Evolutionary conservation across 1,140 invertebrate genomes (phyloP).

Genomic region (Theocolax elegans): DNA sequence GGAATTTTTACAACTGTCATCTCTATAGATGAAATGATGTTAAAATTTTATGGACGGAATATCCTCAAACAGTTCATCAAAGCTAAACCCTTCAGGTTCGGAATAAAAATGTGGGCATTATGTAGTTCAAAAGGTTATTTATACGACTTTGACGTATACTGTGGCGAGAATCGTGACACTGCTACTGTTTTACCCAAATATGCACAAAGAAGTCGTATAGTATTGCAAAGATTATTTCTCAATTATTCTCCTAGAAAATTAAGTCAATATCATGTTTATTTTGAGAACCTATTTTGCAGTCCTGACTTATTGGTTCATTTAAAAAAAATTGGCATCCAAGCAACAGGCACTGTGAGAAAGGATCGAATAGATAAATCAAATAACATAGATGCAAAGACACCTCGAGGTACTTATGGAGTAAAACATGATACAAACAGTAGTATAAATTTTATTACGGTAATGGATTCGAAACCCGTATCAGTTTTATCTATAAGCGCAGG

Average conservation of each 20-base stretch:
- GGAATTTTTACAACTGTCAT: constrained; percentile 32
- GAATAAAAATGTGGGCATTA: constrained; percentile 30
- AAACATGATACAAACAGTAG: too few species aligned
- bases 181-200: neutral
- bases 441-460: too few species aligned
- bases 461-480: too few species aligned
- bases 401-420: neutral
- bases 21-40: constrained; percentile 38
- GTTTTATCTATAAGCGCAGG: too few species aligned
- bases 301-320: constrained; percentile 30
- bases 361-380: neutral
- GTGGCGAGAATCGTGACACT: constrained; percentile 18
- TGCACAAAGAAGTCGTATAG: constrained; percentile 16
- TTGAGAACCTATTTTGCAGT: constrained; percentile 29
- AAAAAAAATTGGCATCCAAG: neutral
- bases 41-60: constrained; percentile 6
- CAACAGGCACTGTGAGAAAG: constrained; percentile 14
- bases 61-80: constrained; percentile 29
- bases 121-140: neutral
- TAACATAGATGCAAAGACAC: neutral
- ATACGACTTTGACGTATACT: constrained; percentile 21
- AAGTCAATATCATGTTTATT: constrained; percentile 17
- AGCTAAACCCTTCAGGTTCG: constrained; percentile 30
- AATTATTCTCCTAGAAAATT: constrained; percentile 6
- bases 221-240: constrained; percentile 6